Evolutionary conservation across 2,888 invertebrate species (phyloP).

Genomic region (Zaprionus bogoriensis): DNA sequence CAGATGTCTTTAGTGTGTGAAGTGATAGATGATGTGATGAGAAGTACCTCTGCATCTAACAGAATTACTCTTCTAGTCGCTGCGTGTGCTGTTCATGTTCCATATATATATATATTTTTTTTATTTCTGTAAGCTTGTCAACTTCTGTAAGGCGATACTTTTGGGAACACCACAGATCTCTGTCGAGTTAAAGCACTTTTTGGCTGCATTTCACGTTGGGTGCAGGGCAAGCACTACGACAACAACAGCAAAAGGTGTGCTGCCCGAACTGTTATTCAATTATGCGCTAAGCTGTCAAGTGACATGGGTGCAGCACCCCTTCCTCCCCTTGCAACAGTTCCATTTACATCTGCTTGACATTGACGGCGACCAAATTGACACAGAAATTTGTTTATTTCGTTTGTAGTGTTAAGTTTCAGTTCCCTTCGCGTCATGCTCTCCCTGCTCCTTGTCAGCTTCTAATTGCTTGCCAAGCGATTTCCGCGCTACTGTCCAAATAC

Average conservation of each 20-base stretch:
- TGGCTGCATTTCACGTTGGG: slow-evolving; percentile 36
- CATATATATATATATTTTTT: too few species aligned
- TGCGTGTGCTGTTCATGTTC: too few species aligned
- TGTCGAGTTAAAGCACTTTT: slow-evolving; percentile 62
- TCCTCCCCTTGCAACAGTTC: not conserved
- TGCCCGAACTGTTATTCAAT: slow-evolving; percentile 61
- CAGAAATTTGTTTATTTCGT: slow-evolving; percentile 48
- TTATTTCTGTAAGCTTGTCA: slow-evolving; percentile 2
- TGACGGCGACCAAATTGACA: slow-evolving; percentile 73
- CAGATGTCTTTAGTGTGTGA: not conserved
- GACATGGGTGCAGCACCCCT: slow-evolving; percentile 62
- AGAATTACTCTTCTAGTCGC: too few species aligned
- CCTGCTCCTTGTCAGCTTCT: slow-evolving; percentile 53
- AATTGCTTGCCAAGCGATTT: slow-evolving; percentile 65
- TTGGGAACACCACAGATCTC: slow-evolving; percentile 22
- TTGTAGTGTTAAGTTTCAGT: slow-evolving; percentile 50
- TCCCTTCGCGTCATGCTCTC: slow-evolving; percentile 14
- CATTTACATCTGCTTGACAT: slow-evolving; percentile 56
- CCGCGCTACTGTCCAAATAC: slow-evolving; percentile 55
- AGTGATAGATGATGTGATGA: not conserved
- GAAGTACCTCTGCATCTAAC: too few species aligned
- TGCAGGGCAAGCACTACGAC: too few species aligned
- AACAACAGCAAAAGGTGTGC: slow-evolving; percentile 30
- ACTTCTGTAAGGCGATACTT: slow-evolving; percentile 54
- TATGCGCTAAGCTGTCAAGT: slow-evolving; percentile 74